A percentile compares a stretch with the other conserved stretches of the same genome.
phyloP scores from a whole-genome alignment of 2,113 vertebrate species.

The Suricata suricatta region DNA sequence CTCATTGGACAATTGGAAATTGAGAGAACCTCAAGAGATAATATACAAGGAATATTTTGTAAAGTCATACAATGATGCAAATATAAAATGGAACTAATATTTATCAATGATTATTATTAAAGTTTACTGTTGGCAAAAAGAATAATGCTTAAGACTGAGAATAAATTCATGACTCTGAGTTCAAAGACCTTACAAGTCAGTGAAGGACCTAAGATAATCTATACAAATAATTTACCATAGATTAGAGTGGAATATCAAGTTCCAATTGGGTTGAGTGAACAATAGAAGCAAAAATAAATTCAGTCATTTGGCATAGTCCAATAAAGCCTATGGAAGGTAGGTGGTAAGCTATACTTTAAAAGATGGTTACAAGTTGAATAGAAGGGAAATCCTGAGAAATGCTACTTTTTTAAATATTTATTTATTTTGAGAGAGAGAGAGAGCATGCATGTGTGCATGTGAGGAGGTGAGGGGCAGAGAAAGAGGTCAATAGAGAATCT shows the following conservation, averaged over 20 bases:
- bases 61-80: background rate
- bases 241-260: background rate
- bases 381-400: background rate
- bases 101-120: background rate
- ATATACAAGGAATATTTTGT: background rate
- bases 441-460: too few species aligned
- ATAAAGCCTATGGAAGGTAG: background rate
- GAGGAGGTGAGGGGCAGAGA: too few species aligned
- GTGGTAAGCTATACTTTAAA: background rate
- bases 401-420: too few species aligned
- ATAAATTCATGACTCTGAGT: background rate
- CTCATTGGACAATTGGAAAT: background rate
- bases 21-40: background rate
- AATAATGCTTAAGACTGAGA: background rate
- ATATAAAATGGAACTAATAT: background rate
- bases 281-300: background rate
- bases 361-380: background rate
- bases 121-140: background rate
- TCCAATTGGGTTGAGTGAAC: background rate
- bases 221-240: background rate
- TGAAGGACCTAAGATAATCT: background rate
- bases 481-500: too few species aligned
- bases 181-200: background rate
- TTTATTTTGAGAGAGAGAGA: too few species aligned
- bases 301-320: background rate